Percentiles rank a stretch among this genome's conserved stretches.
phyloP scores from a whole-genome alignment of 2,797 vertebrate species.

The Pteropus rufus region DNA sequence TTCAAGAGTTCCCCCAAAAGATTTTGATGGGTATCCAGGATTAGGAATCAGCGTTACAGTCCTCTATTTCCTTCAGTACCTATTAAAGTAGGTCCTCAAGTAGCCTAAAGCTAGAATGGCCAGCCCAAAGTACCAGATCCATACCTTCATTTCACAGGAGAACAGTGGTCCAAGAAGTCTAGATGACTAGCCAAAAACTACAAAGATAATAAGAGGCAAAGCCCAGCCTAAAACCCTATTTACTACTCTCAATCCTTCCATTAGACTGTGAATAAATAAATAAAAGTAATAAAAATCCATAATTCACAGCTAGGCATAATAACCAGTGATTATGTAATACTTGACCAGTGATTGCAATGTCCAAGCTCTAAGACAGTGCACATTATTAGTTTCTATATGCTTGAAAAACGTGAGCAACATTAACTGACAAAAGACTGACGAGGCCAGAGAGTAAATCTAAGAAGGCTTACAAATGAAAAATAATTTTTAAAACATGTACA shows the following conservation, averaged over 20 bases:
- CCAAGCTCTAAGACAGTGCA: not conserved
- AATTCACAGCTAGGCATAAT: not conserved
- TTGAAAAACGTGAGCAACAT: constrained; percentile 17
- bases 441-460: not conserved
- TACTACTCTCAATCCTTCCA: not conserved
- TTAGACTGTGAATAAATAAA: constrained; percentile 20
- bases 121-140: not conserved
- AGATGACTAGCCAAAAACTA: constrained; percentile 22
- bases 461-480: constrained; percentile 2
- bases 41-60: not conserved
- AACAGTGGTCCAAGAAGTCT: not conserved
- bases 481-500: not conserved
- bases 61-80: not conserved
- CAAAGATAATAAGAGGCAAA: constrained; percentile 30
- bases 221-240: not conserved
- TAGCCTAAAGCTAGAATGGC: not conserved
- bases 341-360: not conserved
- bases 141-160: not conserved
- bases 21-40: not conserved
- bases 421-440: not conserved
- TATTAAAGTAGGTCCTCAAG: not conserved
- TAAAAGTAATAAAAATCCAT: constrained; percentile 33
- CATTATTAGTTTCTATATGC: not conserved
- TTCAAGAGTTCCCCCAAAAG: constrained; percentile 9
- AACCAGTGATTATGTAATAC: constrained; percentile 17